Conservation (phyloP, 2,888 invertebrate species). For the Nemapogon koenigi region DNA sequence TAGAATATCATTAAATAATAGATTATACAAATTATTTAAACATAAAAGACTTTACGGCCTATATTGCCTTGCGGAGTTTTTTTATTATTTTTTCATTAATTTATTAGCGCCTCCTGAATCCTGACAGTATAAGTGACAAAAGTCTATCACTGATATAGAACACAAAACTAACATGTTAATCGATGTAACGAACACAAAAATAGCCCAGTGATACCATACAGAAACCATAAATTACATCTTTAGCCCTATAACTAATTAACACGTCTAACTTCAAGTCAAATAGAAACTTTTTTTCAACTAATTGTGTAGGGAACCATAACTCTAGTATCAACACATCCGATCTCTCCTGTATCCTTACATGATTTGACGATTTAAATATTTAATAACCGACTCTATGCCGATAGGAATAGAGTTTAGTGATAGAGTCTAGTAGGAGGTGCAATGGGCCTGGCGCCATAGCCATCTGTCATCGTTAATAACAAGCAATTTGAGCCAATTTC, state of each 20-base stretch:
- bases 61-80: too few species aligned
- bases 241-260: constrained; percentile 7
- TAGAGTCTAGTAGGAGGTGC: neutral
- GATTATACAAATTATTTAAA: too few species aligned
- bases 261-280: constrained; percentile 23
- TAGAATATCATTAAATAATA: too few species aligned
- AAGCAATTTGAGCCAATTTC: constrained; percentile 62
- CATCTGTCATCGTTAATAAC: constrained; percentile 65
- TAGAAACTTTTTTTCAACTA: constrained; percentile 32
- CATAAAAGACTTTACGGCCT: too few species aligned
- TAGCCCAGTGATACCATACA: too few species aligned
- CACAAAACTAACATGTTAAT: too few species aligned
- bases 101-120: too few species aligned
- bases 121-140: too few species aligned
- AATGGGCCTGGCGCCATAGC: constrained; percentile 48
- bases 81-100: too few species aligned
- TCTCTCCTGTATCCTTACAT: constrained; percentile 24
- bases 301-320: constrained; percentile 47
- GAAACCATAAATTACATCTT: constrained; percentile 8
- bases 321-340: constrained; percentile 57
- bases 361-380: neutral
- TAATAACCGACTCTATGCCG: neutral
- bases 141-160: too few species aligned
- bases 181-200: too few species aligned
- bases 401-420: neutral